Conservation (phyloP, 2,888 invertebrate genomes). For the Cephus rjabovi region DNA sequence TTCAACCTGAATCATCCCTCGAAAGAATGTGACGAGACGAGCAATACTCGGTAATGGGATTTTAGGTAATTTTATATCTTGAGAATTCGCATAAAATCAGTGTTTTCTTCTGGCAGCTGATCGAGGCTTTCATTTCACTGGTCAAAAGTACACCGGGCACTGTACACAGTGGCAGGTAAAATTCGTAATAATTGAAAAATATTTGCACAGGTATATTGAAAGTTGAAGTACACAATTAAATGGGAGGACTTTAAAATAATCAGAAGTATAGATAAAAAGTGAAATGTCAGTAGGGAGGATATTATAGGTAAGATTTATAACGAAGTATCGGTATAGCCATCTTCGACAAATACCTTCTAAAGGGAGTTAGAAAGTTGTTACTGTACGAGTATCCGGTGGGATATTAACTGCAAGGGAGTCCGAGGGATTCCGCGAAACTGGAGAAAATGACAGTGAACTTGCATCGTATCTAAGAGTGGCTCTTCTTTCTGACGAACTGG, state of each 20-base stretch:
- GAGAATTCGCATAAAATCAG: neutral
- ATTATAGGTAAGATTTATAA: neutral
- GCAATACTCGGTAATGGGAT: neutral
- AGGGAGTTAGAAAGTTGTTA: neutral
- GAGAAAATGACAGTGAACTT: neutral
- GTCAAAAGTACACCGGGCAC: neutral
- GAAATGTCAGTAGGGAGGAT: neutral
- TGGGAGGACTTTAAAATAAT: neutral
- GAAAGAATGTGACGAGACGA: neutral
- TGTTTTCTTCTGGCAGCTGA: neutral
- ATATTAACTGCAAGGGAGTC: neutral
- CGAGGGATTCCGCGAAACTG: conserved; percentile 12
- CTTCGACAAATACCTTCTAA: neutral
- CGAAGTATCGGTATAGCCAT: neutral
- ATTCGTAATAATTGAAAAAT: neutral
- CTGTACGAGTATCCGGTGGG: neutral
- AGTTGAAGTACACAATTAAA: neutral
- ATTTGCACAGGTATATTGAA: neutral
- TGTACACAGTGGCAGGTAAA: neutral
- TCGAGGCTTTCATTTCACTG: too few relatives aligned
- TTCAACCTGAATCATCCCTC: neutral
- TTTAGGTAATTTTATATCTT: neutral
- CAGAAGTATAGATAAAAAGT: neutral
- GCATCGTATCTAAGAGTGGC: neutral
- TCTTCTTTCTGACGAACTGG: neutral